Evolutionary conservation across 2,888 invertebrate genomes (phyloP), one percentile per base, ranked within the genome.

Genomic region (Philopedon plagiatum): DNA sequence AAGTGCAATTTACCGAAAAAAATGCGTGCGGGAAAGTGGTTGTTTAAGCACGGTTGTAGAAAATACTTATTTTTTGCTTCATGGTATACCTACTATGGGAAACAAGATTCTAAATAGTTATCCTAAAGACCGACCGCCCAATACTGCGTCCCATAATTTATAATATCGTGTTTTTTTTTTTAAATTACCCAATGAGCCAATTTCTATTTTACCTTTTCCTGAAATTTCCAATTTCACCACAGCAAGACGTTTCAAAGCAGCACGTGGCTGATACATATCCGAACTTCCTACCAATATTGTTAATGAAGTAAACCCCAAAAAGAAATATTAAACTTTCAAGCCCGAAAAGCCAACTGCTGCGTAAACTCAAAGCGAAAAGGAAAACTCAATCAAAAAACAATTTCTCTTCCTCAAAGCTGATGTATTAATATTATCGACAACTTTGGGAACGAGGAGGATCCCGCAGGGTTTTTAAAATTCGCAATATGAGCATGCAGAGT

Each of bases 371-470:
- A 54, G 51, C 51, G 51, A 60, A 60, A 67, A 67, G 58, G 62
- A 61, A 69, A 69, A 71, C 71, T 65, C 71, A 65, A 71, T 71
- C 71, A 71, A 71, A 71, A 71, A 71, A 71, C 71, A 71, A 71
- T 71, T 71, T 71, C 71, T 57, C 57, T 39, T 15, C 39, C 39
- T 39, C 39, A 39, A 39, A 39, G 39, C 71, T 37, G 46, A 44
- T 46, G 21, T 61, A 61, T 61, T 61, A 61, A 46, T 61, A 61
- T 61, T 61, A 61, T 61, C 61, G 61, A 61, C 61, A 61, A 61
- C 19, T 61, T 61, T 46, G 4, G 44, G 44, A 41, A n/a, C 15
- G 39, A 46, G 32, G 26, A 15, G 15, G 32, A 19, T 9, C 61
- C 32, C 19, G 51, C 41, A 46, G 61, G 44, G 61, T 26, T 32